Base-by-base conservation (phyloP, 2,797 vertebrate genomes). In the Notolepis coatsorum region DNA sequence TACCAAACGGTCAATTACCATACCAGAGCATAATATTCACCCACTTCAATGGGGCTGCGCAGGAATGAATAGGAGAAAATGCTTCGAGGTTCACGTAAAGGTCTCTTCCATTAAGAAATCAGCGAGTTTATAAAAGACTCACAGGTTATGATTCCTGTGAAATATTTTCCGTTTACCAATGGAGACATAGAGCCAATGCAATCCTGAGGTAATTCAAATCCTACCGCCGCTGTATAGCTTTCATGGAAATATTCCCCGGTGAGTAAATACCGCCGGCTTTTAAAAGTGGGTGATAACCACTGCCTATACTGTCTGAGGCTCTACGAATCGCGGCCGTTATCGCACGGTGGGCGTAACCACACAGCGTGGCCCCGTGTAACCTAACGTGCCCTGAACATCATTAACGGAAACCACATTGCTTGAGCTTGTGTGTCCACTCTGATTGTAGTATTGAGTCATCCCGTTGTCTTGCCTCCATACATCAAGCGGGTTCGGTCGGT, bases 1-100 rank as follows among this genome's bases (percentile, higher is more conserved):
- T 86, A 81, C 69, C 51, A 62, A n/a, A 75, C 31, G 47, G 72
- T 64, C 73, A 77, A 82, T 85, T 84, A 81, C 75, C 77, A 86
- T 83, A 77, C 82, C 54, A 74, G 74, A 65, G 61, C 37, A 55
- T 73, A 76, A 55, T 73, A 76, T 75, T 75, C 79, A 43, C 73
- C 12, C 39, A 65, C 71, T 73, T 71, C 59, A 68, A 24, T 58
- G 65, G 30, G 68, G 73, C 64, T 70, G 57, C 47, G 60, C 58
- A n/a, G 52, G 47, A 82, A 74, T 83, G 58, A 84, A 84, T 68
- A 51, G 61, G 49, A 66, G 58, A 28, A 80, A 80, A 74, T 31
- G 41, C 71, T 79, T 37, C 48, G 47, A 71, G 73, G 75, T 82
- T 87, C 82, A 90, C 43, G 59, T 23, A 67, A 82, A 80, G 81